Conservation (phyloP, 2,797 vertebrate genomes). For the Macropus fuliginosus region DNA sequence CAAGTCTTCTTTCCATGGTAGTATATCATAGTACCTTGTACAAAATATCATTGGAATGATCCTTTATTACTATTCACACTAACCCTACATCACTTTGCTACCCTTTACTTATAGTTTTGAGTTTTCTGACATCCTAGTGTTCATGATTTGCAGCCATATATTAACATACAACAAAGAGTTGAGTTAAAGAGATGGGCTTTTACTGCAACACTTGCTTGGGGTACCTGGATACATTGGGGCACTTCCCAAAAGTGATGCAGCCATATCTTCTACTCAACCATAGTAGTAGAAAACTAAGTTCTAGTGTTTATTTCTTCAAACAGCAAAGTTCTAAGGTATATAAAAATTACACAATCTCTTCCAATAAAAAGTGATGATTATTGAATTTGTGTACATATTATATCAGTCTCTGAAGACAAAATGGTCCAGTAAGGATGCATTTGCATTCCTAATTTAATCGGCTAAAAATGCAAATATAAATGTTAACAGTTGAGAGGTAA, state of each 20-base stretch:
- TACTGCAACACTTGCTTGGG: background rate
- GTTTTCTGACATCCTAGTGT: background rate
- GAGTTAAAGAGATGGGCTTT: background rate
- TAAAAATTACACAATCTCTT: background rate
- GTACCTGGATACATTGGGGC: background rate
- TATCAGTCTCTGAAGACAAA: background rate
- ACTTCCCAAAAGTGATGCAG: background rate
- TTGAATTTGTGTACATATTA: background rate
- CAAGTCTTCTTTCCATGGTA: too few species aligned
- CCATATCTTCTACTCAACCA: background rate
- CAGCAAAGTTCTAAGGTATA: background rate
- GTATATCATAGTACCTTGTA: background rate
- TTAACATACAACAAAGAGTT: background rate
- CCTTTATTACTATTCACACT: background rate
- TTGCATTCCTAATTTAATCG: background rate
- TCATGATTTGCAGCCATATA: background rate
- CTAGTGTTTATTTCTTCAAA: background rate
- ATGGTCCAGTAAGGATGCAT: background rate
- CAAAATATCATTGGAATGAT: background rate
- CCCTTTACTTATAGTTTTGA: background rate
- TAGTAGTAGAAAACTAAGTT: background rate
- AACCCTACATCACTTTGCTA: background rate
- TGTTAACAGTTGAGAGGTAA: constrained; percentile 22
- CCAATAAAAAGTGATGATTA: background rate
- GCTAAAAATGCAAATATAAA: constrained; percentile 55